A percentile compares a stretch with the other conserved stretches of the same genome.
phyloP scores from a whole-genome alignment of 2,888 invertebrate genomes.

The Balanococcus diminutus region DNA sequence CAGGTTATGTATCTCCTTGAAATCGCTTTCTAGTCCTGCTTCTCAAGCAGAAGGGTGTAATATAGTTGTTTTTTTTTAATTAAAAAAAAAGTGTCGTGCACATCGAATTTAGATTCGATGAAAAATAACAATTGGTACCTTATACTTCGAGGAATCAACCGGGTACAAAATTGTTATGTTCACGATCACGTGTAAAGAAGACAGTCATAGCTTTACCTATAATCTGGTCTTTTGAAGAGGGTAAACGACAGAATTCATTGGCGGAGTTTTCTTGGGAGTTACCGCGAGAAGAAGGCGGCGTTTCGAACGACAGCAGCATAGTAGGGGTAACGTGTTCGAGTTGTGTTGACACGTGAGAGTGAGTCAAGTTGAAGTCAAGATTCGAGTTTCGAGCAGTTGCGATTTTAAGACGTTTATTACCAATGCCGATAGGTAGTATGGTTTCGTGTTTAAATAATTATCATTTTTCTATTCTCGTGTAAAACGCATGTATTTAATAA shows the following conservation, averaged over 20 bases:
- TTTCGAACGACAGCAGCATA: neutral
- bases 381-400: neutral
- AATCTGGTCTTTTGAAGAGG: neutral
- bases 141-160: too few species aligned
- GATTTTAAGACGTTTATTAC: neutral
- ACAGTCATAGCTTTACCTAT: neutral
- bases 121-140: too few species aligned
- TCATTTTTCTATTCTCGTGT: neutral
- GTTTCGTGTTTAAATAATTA: neutral
- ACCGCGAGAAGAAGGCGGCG: constrained; percentile 41
- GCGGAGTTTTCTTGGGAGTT: constrained; percentile 41
- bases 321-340: constrained; percentile 22
- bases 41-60: too few species aligned
- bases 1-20: too few species aligned
- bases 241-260: constrained; percentile 12
- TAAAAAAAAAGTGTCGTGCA: too few species aligned
- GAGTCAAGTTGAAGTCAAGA: neutral
- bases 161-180: neutral
- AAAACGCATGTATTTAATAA: neutral
- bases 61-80: too few species aligned
- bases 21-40: too few species aligned
- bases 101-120: too few species aligned
- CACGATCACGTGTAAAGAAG: neutral
- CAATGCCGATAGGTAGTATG: neutral
- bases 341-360: neutral